Evolutionary conservation across 2,888 invertebrate genomes (phyloP).

Genomic region (Tenodera sinensis): DNA sequence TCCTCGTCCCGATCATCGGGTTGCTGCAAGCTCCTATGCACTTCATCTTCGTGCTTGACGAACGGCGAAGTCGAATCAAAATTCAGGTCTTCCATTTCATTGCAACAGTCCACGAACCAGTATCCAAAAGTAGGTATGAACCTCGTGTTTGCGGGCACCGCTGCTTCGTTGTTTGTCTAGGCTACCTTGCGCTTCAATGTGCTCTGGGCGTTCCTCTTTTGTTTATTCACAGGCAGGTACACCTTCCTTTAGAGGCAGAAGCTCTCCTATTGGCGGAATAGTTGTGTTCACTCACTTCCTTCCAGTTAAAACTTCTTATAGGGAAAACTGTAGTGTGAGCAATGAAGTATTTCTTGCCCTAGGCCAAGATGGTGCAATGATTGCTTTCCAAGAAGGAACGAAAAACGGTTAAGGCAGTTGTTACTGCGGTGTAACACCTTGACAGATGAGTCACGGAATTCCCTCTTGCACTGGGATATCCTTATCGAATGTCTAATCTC

Average conservation of each 20-base stretch:
- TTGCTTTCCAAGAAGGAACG: not conserved
- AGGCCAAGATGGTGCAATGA: not conserved
- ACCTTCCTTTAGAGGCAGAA: too few species aligned
- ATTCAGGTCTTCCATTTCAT: not conserved
- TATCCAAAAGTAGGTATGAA: not conserved
- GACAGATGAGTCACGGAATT: not conserved
- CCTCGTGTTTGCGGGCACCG: not conserved
- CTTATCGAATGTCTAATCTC: not conserved
- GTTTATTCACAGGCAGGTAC: not conserved
- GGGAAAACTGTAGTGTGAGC: not conserved
- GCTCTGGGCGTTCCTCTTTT: not conserved
- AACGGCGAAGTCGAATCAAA: not conserved
- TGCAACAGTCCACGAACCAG: not conserved
- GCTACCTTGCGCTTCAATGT: not conserved
- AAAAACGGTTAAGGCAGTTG: not conserved
- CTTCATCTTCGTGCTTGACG: not conserved
- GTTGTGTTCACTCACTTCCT: not conserved
- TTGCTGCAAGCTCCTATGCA: not conserved
- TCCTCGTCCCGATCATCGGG: conserved; percentile 42
- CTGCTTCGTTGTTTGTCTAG: too few species aligned
- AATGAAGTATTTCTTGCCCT: not conserved
- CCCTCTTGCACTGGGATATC: not conserved
- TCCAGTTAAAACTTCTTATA: not conserved
- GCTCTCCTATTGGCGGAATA: not conserved
- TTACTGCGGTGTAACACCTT: not conserved